Evolutionary conservation across 2,113 vertebrate genomes (phyloP), one percentile per base, ranked within the genome.

Genomic region (Xiphophorus couchianus): DNA sequence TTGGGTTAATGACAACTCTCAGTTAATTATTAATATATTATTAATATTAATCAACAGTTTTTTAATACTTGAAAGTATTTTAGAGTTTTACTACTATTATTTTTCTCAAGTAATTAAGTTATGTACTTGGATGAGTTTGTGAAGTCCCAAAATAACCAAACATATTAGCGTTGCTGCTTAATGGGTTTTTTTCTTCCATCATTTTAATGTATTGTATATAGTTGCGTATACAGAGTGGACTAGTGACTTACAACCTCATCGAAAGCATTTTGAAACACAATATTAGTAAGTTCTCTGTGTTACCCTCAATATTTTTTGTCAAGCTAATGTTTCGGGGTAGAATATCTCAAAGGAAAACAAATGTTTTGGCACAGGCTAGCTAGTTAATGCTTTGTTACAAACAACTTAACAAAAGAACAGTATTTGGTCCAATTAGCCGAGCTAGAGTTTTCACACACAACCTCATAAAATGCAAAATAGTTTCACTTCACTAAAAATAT

Each of bases 71-170:
- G 12, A 10, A 1, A 27, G 3, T 65, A 1, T 3, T 17, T 60
- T 2, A 11, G 2, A 1, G 4, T 69, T 88, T 88, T 82, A 72
- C 14, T 44, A 0, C 37, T 1, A 15, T 42, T 42, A 42, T 42
- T 42, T 13, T 42, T 42, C 17, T 7, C 6, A 42, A 64, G 67
- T 12, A 37, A 11, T 37, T 37, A 37, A 37, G 35, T n/a, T 12
- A n/a, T 58, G 80, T 88, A 17, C 71, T 5, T 62, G 27, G 2
- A 6, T 33, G n/a, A 62, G 76, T 42, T 0, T 37, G 70, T 82
- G 0, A 86, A 80, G 71, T 25, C 67, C 28, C 17, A 54, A 1
- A 67, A 3, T n/a, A 27, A 39, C 0, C 1, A 51, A 64, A 66
- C 63, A 58, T 58, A n/a, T n/a, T n/a, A n/a, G n/a, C n/a, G n/a